These are phyloP conservation scores for Dilophus febrilis DNA, from an alignment of 2,888 invertebrate species.

Conservation along the genomic window DNA sequence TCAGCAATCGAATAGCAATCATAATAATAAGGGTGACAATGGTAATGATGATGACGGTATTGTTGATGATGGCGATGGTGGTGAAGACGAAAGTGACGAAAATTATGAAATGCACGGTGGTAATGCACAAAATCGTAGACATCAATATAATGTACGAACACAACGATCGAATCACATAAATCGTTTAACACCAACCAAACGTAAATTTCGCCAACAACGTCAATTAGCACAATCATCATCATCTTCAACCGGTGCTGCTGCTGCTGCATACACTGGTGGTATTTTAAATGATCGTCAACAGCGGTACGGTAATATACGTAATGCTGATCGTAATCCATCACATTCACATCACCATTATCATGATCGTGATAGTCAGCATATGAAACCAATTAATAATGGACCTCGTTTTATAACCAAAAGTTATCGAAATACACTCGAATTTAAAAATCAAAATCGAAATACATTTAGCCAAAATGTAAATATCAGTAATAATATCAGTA, in stretches of 20 bases:
- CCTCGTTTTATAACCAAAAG: conserved; percentile 8
- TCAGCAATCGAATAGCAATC: not conserved
- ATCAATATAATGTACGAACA: too few relatives aligned
- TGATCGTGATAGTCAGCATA: too few relatives aligned
- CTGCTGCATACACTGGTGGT: too few relatives aligned
- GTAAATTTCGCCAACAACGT: too few relatives aligned
- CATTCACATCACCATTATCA: conserved; percentile 11
- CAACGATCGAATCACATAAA: too few relatives aligned
- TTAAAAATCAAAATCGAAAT: conserved; percentile 19
- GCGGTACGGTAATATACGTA: conserved; percentile 5
- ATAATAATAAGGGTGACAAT: not conserved
- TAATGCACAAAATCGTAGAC: too few relatives aligned
- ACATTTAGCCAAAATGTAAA: conserved; percentile 4
- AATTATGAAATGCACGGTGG: too few relatives aligned
- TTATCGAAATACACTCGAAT: conserved; percentile 20
- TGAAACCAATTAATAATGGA: not conserved
- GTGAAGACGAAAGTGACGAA: too few relatives aligned
- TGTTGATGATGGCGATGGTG: not conserved
- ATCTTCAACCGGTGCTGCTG: too few relatives aligned
- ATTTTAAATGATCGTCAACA: too few relatives aligned
- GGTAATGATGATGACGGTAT: not conserved
- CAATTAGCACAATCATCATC: too few relatives aligned
- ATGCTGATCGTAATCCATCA: not conserved
- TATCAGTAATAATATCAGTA: not conserved
- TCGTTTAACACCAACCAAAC: too few relatives aligned